Percentiles rank a stretch among this genome's conserved stretches.
These are phyloP conservation scores for Catharus bicknelli DNA, from an alignment of 2,113 vertebrate genomes.

Conservation along the genomic window DNA sequence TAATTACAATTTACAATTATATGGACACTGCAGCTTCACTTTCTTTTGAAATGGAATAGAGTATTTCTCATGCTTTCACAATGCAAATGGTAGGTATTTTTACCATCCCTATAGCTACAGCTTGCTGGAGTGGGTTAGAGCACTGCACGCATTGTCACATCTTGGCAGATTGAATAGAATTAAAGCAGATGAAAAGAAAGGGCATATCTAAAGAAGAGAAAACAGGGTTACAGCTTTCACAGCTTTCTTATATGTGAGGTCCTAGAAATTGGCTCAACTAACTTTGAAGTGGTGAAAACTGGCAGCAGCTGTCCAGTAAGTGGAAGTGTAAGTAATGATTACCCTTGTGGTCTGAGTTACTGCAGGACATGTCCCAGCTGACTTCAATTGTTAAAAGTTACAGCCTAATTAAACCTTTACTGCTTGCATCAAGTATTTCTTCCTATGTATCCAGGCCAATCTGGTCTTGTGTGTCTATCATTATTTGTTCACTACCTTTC, in stretches of 20 bases:
- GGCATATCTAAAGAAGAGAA: neutral
- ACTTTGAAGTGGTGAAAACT: neutral
- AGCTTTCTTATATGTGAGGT: neutral
- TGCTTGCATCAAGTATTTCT: neutral
- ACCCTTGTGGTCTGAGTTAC: neutral
- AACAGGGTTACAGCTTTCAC: neutral
- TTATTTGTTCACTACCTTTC: neutral
- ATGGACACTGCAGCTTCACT: neutral
- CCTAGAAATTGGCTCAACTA: neutral
- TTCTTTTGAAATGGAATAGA: neutral
- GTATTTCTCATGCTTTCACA: neutral
- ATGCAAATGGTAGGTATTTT: neutral
- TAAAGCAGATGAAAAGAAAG: conserved; percentile 8
- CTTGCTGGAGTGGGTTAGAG: neutral
- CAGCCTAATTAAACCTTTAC: conserved; percentile 9
- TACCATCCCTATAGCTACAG: neutral
- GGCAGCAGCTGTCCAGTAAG: conserved; percentile 16
- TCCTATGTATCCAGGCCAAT: neutral
- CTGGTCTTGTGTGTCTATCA: neutral
- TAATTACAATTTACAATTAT: neutral
- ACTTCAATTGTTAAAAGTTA: conserved; percentile 16
- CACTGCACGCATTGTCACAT: accelerated
- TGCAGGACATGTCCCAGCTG: neutral
- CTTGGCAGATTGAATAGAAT: neutral
- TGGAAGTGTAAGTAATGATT: neutral